phyloP scores from a whole-genome alignment of 2,797 vertebrate species.

The Arctocebus calabarensis region DNA sequence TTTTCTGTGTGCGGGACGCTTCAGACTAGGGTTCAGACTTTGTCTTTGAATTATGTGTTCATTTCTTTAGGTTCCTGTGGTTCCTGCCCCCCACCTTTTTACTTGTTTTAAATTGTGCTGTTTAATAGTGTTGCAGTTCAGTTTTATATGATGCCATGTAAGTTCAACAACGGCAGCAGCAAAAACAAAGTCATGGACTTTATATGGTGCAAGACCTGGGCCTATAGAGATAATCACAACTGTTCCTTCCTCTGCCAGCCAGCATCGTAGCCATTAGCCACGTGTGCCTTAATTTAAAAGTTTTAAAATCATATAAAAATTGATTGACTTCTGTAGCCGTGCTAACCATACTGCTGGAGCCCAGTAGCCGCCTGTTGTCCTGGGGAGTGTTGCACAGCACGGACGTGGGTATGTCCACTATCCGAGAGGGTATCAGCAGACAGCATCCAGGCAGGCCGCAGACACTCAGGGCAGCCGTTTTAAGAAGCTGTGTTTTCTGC shows the following conservation, averaged over 20 bases:
- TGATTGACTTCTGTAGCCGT: not conserved
- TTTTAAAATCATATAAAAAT: not conserved
- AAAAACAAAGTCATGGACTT: not conserved
- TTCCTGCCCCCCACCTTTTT: not conserved
- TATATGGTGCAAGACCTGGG: not conserved
- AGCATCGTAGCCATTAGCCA: not conserved
- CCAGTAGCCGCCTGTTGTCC: not conserved
- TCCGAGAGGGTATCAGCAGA: not conserved
- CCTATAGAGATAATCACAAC: not conserved
- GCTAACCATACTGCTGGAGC: not conserved
- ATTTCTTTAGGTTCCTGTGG: not conserved
- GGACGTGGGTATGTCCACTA: rapidly evolving
- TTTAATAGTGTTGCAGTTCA: not conserved
- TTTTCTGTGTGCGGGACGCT: not conserved
- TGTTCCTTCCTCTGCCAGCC: not conserved
- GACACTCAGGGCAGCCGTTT: not conserved
- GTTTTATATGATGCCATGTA: not conserved
- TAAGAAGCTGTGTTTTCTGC: not conserved
- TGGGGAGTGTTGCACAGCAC: rapidly evolving
- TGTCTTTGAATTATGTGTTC: not conserved
- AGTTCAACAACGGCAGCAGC: not conserved
- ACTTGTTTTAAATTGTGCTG: not conserved
- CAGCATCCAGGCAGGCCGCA: rapidly evolving
- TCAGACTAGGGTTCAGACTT: not conserved
- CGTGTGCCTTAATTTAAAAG: not conserved